Conservation (phyloP, 2,888 invertebrate species). For the Drosophila buzzatii region DNA sequence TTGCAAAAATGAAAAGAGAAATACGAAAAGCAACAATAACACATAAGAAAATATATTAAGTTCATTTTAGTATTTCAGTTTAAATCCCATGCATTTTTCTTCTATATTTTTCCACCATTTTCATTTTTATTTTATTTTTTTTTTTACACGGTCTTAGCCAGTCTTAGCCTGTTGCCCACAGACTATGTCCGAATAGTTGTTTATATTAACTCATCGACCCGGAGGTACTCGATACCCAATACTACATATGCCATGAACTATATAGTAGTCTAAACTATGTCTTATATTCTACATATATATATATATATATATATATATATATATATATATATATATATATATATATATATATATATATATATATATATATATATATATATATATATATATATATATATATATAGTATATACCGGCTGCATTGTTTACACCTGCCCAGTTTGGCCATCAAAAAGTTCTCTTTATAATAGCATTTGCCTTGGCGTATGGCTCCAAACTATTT, state of each 20-base stretch:
- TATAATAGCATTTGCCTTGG: slow-evolving; percentile 40
- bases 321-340: neutral
- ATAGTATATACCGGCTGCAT: slow-evolving; percentile 28
- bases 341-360: neutral
- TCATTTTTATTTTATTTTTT: slow-evolving; percentile 11
- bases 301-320: neutral
- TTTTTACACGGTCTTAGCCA: slow-evolving; percentile 50
- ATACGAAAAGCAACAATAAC: slow-evolving; percentile 22
- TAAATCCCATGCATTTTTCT: slow-evolving; percentile 44
- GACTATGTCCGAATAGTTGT: slow-evolving; percentile 27
- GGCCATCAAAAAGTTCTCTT: slow-evolving; percentile 46
- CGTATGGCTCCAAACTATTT: slow-evolving; percentile 56
- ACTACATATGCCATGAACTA: slow-evolving; percentile 13
- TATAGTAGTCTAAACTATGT: slow-evolving; percentile 7
- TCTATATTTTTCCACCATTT: slow-evolving; percentile 6
- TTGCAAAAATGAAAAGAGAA: slow-evolving; percentile 58
- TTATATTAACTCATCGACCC: slow-evolving; percentile 59
- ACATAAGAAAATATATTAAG: slow-evolving; percentile 51
- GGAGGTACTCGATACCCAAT: slow-evolving; percentile 16
- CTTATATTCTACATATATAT: neutral
- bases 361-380: neutral
- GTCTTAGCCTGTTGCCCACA: slow-evolving; percentile 6
- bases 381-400: neutral
- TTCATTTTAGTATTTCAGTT: slow-evolving; percentile 61
- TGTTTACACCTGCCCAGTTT: slow-evolving; percentile 51